Evolutionary conservation across 2,888 invertebrate species (phyloP), one percentile per base, ranked within the genome.

Genomic region (Thyatira batis): DNA sequence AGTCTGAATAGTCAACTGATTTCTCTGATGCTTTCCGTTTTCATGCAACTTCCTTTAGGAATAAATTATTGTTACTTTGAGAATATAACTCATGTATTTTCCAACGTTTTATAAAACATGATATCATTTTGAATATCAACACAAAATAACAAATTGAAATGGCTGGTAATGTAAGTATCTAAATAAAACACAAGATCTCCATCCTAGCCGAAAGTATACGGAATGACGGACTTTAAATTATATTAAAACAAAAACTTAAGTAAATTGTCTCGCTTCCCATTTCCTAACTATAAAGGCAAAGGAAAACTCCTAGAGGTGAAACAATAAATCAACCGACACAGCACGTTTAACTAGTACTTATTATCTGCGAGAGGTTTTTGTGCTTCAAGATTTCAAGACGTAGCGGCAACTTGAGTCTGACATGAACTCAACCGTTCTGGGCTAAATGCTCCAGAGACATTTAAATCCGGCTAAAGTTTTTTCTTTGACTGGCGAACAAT

Each of bases 381-480:
- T 69, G 54, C 68, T 52, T 43, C 54, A 50, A 55, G 56, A 67
- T 52, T 58, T 55, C 58, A 60, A 53, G 57, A 62, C 55, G 54
- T 57, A 66, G 61, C 55, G 59, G 61, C 63, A 78, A 76, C 67
- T 75, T 63, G 56, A 54, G 63, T 70, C 69, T 69, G 70, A 78
- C 76, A 70, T 66, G 68, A 75, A 72, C 69, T 71, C 67, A 61
- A 69, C 69, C 60, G 66, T 72, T 58, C 65, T 61, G 58, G 65
- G 63, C 73, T 76, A 80, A 85, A 85, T 81, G 75, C 82, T 81
- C 84, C 55, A 63, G 84, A 81, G 86, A 85, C 83, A 79, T 82
- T 85, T 82, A 83, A 85, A 84, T 84, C 78, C 75, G 75, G 73
- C 67, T 73, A 60, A 79, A 79, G 72, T 80, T 82, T 78, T 79